Evolutionary conservation across 1,140 invertebrate genomes (phyloP), one percentile per base, ranked within the genome.

Genomic region (Theocolax elegans): DNA sequence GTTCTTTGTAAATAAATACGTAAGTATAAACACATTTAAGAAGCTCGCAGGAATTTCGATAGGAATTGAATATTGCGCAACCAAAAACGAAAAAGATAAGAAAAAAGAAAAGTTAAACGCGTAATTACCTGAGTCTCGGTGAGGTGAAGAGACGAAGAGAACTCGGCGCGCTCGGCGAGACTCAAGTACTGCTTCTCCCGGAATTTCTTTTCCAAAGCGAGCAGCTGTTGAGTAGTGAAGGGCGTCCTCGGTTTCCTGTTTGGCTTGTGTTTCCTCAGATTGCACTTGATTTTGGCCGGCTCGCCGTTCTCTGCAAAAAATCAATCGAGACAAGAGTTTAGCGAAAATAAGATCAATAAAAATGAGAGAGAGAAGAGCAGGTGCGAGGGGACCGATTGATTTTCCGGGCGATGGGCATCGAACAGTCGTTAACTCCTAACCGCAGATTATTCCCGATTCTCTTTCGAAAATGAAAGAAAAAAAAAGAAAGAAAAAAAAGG

Each of bases 231-330:
- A 3, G 96, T 97, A 9, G 96, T 99, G 88, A 99, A 99, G 1
- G 97, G 97, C 0, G 97, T 99, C 58, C 97, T 89, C 1, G 97
- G 97, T 85, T 99, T 99, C 67, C 97, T 88, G 86, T 99, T 99
- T 23, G 96, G 96, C 80, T 99, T 99, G 89, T 95, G 93, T 78
- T 97, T 97, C 71, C 96, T 87, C 59, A 98, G 87, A 81, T 97
- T 96, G 86, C 96, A 98, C 84, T 97, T 98, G 53, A 95, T 87
- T 83, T 94, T 94, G 1, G 92, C 91, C 10, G 91, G 90, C 76
- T 94, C 93, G 2, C 90, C 90, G 75, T 90, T 90, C 17, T 91
- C 91, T 92, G 88, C 48, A 74, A 75, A 68, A n/a, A n/a, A n/a
- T n/a, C n/a, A 48, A 35, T 17, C 1, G 40, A 10, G 54, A 19